phyloP scores from a whole-genome alignment of 2,888 invertebrate species.

The Yponomeuta sedellus region DNA sequence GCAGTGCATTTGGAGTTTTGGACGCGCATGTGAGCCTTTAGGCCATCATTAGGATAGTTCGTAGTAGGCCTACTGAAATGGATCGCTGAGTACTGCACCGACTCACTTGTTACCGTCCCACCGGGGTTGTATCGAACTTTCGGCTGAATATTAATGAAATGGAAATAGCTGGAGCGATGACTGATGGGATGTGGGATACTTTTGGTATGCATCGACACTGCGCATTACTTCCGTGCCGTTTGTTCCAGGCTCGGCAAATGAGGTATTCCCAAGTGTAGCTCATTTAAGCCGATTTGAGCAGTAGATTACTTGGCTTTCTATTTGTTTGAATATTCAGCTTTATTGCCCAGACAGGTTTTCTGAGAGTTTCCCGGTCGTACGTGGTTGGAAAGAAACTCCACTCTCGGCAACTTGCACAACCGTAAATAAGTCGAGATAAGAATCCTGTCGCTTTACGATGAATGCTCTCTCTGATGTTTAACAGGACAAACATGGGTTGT shows the following conservation, averaged over 20 bases:
- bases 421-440: no score
- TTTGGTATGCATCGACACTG: background rate
- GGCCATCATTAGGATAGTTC: background rate
- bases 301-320: background rate
- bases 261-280: background rate
- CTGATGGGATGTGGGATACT: background rate
- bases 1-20: no score
- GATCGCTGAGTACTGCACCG: conserved; percentile 19
- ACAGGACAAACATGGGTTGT: no score
- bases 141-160: background rate
- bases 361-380: no score
- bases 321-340: background rate
- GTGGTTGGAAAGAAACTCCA: no score
- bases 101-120: background rate
- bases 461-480: no score
- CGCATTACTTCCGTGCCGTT: background rate
- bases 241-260: background rate
- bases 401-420: no score
- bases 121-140: background rate
- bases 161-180: background rate
- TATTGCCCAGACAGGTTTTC: no score
- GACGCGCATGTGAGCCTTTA: no score
- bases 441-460: no score
- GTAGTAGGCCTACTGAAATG: conserved; percentile 23
- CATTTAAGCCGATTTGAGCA: background rate